Conservation (phyloP, 2,113 vertebrate genomes). For the Erinaceus europaeus region DNA sequence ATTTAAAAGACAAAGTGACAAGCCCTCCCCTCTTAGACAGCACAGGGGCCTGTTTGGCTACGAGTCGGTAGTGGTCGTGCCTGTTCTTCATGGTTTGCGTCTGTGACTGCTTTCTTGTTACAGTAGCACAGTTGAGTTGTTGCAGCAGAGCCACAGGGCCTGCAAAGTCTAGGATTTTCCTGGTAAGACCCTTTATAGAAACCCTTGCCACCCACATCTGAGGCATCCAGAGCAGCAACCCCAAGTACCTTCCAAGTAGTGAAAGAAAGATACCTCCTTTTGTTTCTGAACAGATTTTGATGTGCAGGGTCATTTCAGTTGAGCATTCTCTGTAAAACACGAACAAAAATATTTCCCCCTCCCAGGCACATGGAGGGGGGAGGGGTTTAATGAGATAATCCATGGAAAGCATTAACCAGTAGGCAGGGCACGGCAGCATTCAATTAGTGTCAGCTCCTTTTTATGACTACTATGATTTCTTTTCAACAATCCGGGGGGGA, state of each 20-base stretch:
- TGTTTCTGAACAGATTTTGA: neutral
- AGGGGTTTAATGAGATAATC: neutral
- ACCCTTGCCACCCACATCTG: neutral
- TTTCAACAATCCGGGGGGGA: neutral
- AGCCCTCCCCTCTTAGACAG: no score
- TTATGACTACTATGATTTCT: neutral
- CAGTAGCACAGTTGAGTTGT: neutral
- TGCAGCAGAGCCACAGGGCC: neutral
- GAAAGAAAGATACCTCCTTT: neutral
- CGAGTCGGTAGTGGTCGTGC: no score
- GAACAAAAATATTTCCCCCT: neutral
- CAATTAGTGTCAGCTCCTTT: neutral
- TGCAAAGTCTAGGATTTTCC: neutral
- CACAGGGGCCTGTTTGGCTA: no score
- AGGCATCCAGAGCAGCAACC: neutral
- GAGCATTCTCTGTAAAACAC: neutral
- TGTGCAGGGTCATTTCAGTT: neutral
- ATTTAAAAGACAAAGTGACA: no score
- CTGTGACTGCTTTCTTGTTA: neutral
- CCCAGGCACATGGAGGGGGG: neutral
- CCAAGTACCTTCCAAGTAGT: neutral
- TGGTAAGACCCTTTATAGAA: neutral
- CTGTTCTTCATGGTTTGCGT: neutral
- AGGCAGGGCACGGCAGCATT: neutral
- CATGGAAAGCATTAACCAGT: neutral